Percentiles rank a stretch among this genome's conserved stretches.
These are phyloP conservation scores for Onychomys leucogaster DNA, from an alignment of 2,797 vertebrate genomes.

Conservation along the genomic window DNA sequence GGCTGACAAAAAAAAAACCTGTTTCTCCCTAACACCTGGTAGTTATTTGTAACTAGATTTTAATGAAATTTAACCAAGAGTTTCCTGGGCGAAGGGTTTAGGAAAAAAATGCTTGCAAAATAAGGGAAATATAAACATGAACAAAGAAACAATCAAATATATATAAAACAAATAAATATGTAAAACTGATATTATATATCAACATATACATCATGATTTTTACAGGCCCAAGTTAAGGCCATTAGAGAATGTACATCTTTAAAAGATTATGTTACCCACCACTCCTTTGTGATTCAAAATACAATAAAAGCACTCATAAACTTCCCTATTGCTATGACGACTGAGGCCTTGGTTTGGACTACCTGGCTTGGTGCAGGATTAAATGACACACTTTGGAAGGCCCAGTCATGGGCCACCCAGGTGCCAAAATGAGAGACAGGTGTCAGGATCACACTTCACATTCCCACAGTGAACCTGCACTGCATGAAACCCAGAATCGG, in stretches of 20 bases:
- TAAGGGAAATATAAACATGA: not conserved
- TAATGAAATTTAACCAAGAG: constrained; percentile 48
- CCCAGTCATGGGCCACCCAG: constrained; percentile 51
- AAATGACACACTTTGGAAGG: constrained; percentile 55
- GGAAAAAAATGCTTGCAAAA: not conserved
- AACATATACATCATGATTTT: not conserved
- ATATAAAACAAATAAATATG: not conserved
- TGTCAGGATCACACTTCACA: not conserved
- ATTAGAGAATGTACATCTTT: not conserved
- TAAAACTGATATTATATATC: not conserved
- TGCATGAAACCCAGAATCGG: not conserved
- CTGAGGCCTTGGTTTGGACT: not conserved
- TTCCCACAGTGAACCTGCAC: not conserved
- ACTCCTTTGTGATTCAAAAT: constrained; percentile 55
- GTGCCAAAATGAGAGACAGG: not conserved
- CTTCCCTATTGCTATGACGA: not conserved
- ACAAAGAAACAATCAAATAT: not conserved
- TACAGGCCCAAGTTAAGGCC: not conserved
- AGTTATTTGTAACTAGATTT: not conserved
- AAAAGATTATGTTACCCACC: not conserved
- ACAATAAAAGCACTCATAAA: constrained; percentile 34
- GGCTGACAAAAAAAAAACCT: not conserved
- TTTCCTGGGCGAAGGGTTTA: not conserved
- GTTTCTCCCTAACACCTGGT: not conserved
- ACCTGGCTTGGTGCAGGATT: constrained; percentile 33